phyloP scores from a whole-genome alignment of 2,888 invertebrate genomes.

The Cylindroiulus punctatus region DNA sequence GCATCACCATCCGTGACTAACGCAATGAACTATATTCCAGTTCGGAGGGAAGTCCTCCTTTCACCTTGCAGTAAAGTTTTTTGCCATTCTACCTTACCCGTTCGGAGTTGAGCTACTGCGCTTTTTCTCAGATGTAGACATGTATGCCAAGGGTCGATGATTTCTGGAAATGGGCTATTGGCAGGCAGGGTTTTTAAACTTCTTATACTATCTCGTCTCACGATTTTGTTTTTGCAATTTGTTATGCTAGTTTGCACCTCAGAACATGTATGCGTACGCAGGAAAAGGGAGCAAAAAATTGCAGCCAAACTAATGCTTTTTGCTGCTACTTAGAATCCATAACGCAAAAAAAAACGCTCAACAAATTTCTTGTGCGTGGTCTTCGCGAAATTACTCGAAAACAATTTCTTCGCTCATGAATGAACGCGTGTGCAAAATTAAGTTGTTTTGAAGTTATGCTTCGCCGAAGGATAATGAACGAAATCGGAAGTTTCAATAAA shows the following conservation, averaged over 20 bases:
- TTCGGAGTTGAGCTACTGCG: constrained; percentile 29
- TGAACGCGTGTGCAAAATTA: not conserved
- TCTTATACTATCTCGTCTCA: constrained; percentile 19
- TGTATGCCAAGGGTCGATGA: constrained; percentile 47
- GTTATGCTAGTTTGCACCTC: constrained; percentile 43
- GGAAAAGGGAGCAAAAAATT: constrained; percentile 8
- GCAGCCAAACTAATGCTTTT: not conserved
- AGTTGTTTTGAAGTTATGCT: constrained; percentile 6
- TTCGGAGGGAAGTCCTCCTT: constrained; percentile 39
- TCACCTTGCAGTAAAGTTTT: constrained; percentile 45
- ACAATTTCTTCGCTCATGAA: constrained; percentile 35
- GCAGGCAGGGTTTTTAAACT: constrained; percentile 44
- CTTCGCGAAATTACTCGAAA: not conserved
- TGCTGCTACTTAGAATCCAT: not conserved
- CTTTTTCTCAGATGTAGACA: constrained; percentile 25
- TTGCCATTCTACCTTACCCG: constrained; percentile 23
- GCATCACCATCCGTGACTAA: constrained; percentile 34
- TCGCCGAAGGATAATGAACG: not conserved
- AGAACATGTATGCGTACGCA: not conserved
- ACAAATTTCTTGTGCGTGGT: constrained; percentile 1
- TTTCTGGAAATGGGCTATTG: constrained; percentile 44
- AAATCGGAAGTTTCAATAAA: not conserved
- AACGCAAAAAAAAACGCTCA: not conserved
- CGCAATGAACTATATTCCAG: constrained; percentile 45
- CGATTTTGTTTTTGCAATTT: constrained; percentile 45